These are phyloP conservation scores for Australoheros scitulus DNA, from an alignment of 2,113 vertebrate genomes.

Conservation along the genomic window DNA sequence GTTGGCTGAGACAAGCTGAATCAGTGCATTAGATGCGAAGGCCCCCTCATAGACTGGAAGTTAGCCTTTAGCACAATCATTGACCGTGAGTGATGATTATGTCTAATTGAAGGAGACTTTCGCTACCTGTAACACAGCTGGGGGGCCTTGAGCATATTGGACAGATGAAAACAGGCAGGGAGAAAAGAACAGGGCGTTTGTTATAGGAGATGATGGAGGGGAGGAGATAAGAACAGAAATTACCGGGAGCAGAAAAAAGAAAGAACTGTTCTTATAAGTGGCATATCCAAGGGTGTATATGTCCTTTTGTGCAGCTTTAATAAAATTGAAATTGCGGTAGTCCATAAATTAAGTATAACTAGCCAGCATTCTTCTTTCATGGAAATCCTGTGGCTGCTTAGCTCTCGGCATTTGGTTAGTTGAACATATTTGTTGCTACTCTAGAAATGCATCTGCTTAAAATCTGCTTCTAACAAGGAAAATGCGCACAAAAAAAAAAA, in stretches of 20 bases:
- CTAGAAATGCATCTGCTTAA: conserved; percentile 39
- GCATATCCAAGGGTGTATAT: conserved; percentile 60
- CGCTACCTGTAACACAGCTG: conserved; percentile 96
- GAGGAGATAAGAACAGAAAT: conserved; percentile 17
- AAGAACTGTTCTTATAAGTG: not conserved
- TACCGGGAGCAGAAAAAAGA: conserved; percentile 3
- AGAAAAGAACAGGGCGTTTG: conserved; percentile 44
- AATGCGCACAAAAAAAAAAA: conserved; percentile 40
- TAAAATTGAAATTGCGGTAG: conserved; percentile 84
- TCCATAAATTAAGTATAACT: conserved; percentile 75
- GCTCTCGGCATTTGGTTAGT: conserved; percentile 28
- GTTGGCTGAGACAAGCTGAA: conserved; percentile 98
- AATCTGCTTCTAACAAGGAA: conserved; percentile 49
- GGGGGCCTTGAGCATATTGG: conserved; percentile 83
- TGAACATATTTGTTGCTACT: conserved; percentile 40
- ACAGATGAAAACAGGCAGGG: conserved; percentile 59
- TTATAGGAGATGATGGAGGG: conserved; percentile 35
- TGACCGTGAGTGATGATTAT: conserved; percentile 98
- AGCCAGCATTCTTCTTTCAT: conserved; percentile 36
- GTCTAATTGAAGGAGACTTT: conserved; percentile 99
- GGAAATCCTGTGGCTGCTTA: conserved; percentile 8
- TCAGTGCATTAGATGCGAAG: conserved; percentile 97
- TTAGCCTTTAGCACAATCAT: conserved; percentile 97
- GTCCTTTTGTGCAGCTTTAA: conserved; percentile 83
- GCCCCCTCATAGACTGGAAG: conserved; percentile 98